Percentiles rank a stretch among this genome's conserved stretches.
These are phyloP conservation scores for Lamprotornis superbus DNA, from an alignment of 2,113 vertebrate genomes.

Conservation along the genomic window DNA sequence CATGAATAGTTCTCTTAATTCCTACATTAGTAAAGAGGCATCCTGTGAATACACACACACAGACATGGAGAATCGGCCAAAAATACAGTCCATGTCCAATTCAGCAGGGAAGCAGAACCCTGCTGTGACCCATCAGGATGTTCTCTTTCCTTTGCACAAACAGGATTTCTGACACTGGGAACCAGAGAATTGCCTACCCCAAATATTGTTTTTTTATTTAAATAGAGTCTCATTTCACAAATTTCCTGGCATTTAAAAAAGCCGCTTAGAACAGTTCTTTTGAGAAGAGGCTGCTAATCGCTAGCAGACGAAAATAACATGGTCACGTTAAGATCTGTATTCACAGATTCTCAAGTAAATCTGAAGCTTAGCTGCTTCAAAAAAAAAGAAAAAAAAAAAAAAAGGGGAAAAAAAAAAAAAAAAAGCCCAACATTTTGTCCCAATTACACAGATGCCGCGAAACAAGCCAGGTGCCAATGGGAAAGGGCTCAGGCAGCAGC, in stretches of 20 bases:
- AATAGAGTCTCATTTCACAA: neutral
- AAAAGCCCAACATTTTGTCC: neutral
- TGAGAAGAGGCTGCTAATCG: rapidly evolving
- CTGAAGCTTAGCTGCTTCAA: neutral
- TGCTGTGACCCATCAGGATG: neutral
- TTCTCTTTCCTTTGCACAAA: rapidly evolving
- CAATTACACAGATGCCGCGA: neutral
- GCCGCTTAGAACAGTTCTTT: rapidly evolving
- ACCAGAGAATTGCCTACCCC: neutral
- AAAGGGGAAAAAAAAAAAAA: too few species aligned
- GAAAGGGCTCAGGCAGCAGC: neutral
- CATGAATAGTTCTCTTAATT: neutral
- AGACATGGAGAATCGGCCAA: rapidly evolving
- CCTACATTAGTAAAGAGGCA: neutral
- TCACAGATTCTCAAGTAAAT: neutral
- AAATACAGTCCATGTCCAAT: neutral
- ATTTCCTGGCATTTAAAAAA: neutral
- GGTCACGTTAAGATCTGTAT: neutral
- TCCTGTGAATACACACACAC: neutral
- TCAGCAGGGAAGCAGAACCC: neutral
- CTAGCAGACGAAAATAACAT: neutral
- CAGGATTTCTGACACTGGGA: neutral
- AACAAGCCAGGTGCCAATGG: neutral
- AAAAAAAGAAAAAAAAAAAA: neutral
- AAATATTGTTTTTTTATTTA: neutral